Percentiles rank a stretch among this genome's conserved stretches.
Evolutionary conservation across 2,113 vertebrate genomes (phyloP).

Genomic region (Equus quagga): DNA sequence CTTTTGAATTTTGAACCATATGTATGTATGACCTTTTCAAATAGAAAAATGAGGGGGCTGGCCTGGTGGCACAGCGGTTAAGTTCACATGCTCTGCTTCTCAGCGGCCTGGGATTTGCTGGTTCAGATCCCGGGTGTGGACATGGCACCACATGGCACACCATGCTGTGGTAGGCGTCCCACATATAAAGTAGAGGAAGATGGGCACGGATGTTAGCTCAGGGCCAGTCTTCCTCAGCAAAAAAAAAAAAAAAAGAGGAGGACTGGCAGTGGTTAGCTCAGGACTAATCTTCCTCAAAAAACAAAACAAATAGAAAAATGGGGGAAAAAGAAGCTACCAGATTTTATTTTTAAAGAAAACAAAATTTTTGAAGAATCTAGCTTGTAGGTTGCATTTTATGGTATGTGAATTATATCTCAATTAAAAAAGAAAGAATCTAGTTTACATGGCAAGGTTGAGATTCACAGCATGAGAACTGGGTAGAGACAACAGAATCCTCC

Average conservation of each 20-base stretch:
- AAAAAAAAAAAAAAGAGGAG: too few species aligned
- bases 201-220: too few species aligned
- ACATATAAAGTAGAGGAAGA: too few species aligned
- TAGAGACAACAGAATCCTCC: not conserved
- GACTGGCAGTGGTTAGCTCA: too few species aligned
- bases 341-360: conserved; percentile 57
- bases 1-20: conserved; percentile 14
- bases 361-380: conserved; percentile 4
- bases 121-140: too few species aligned
- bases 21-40: not conserved
- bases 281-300: too few species aligned
- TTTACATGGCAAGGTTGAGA: not conserved
- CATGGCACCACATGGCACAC: too few species aligned
- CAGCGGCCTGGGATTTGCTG: too few species aligned
- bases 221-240: too few species aligned
- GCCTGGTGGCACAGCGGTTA: too few species aligned
- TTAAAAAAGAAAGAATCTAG: conserved; percentile 38
- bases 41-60: not conserved
- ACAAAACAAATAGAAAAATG: not conserved
- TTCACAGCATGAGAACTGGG: not conserved
- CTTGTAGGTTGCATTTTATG: not conserved
- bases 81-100: too few species aligned
- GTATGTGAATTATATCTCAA: not conserved
- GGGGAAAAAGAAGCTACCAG: not conserved
- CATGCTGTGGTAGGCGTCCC: too few species aligned